phyloP scores from a whole-genome alignment of 2,113 vertebrate species.

The Hassar affinis region DNA sequence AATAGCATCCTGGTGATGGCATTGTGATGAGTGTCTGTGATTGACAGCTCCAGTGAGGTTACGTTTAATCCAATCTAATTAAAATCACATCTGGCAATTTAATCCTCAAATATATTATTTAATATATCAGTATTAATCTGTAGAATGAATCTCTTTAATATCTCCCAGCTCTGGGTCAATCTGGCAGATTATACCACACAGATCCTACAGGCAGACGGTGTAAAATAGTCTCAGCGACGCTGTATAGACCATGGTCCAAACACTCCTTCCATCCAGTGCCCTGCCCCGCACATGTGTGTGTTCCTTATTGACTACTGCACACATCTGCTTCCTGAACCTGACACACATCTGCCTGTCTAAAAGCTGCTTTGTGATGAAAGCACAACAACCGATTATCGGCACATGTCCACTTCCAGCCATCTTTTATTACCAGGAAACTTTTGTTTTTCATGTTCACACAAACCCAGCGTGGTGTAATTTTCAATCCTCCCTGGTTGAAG shows the following conservation, averaged over 20 bases:
- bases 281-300: background rate
- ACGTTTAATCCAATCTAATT: background rate
- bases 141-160: background rate
- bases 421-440: background rate
- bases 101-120: background rate
- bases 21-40: background rate
- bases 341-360: background rate
- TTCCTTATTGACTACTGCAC: background rate
- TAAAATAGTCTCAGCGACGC: background rate
- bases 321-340: background rate
- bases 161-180: background rate
- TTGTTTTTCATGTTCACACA: background rate
- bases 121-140: no score
- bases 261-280: background rate
- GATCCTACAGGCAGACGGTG: background rate
- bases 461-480: constrained; percentile 39
- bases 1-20: no score
- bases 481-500: constrained; percentile 49
- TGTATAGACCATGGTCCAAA: no score
- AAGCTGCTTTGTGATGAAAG: background rate
- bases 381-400: background rate
- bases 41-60: background rate
- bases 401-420: background rate
- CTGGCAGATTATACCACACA: background rate
- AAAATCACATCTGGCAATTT: background rate